phyloP scores from a whole-genome alignment of 2,797 vertebrate genomes.

The Menidia menidia region DNA sequence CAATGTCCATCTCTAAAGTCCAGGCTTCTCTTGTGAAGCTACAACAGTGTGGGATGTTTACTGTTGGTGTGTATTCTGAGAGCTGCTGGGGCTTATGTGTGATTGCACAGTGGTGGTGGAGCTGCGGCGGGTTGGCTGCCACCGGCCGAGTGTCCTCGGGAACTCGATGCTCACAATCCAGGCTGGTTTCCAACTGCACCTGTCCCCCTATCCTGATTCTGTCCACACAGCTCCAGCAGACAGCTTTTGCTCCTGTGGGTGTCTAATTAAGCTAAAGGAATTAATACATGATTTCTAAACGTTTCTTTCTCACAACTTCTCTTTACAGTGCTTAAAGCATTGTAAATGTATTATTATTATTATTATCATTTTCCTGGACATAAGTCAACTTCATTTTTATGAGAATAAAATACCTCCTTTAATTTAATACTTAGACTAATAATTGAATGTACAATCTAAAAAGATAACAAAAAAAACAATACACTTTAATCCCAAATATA shows the following conservation, averaged over 20 bases:
- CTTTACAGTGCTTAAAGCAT: constrained; percentile 7
- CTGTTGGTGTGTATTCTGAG: constrained; percentile 48
- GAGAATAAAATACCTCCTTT: neutral
- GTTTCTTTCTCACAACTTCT: constrained; percentile 15
- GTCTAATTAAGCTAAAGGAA: constrained; percentile 56
- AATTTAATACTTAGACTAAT: neutral
- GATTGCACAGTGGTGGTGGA: constrained; percentile 15
- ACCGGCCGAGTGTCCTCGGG: constrained; percentile 37
- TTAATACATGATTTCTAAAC: constrained; percentile 58
- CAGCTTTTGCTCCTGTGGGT: constrained; percentile 41
- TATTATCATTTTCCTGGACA: neutral
- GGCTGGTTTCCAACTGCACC: constrained; percentile 62
- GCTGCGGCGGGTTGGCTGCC: constrained; percentile 26
- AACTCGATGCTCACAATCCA: constrained; percentile 36
- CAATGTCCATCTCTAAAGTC: constrained; percentile 8
- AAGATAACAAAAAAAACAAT: neutral
- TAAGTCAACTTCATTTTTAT: neutral
- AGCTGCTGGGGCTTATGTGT: constrained; percentile 23
- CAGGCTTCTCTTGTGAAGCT: constrained; percentile 29
- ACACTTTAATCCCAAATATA: neutral
- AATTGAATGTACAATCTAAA: neutral
- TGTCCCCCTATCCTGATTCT: constrained; percentile 40
- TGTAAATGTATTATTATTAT: too few species aligned
- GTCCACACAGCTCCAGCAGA: constrained; percentile 19
- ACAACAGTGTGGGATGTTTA: constrained; percentile 44